Conservation (phyloP, 1,140 invertebrate species). For the Aphis gossypii region DNA sequence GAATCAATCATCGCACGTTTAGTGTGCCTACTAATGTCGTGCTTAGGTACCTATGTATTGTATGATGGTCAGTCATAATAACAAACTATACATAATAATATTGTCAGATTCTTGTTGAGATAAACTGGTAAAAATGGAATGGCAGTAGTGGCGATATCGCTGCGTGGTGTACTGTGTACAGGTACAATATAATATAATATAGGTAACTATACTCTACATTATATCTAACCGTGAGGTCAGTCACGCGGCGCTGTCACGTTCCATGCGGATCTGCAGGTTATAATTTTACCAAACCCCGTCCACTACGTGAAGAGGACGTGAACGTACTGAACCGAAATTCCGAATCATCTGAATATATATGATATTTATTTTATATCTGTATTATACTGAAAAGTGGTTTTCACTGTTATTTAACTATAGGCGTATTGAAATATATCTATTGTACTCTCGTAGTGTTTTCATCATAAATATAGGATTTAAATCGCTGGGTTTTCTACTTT, state of each 20-base stretch:
- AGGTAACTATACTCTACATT: neutral
- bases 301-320: neutral
- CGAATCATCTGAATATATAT: neutral
- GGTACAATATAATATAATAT: neutral
- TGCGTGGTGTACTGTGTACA: neutral
- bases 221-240: conserved; percentile 7
- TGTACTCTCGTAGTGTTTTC: no score
- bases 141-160: no score
- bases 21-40: neutral
- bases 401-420: neutral
- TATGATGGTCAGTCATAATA: neutral
- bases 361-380: neutral
- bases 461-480: no score
- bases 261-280: neutral
- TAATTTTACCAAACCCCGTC: conserved; percentile 23
- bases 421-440: neutral
- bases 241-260: conserved; percentile 41
- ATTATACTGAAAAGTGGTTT: neutral
- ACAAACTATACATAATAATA: neutral
- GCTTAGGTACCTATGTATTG: neutral
- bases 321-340: conserved; percentile 36
- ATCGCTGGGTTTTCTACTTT: no score
- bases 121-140: neutral
- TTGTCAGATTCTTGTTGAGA: neutral
- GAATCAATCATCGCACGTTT: neutral